Conservation (phyloP, 2,888 invertebrate genomes). For the Campopleginae sp. region DNA sequence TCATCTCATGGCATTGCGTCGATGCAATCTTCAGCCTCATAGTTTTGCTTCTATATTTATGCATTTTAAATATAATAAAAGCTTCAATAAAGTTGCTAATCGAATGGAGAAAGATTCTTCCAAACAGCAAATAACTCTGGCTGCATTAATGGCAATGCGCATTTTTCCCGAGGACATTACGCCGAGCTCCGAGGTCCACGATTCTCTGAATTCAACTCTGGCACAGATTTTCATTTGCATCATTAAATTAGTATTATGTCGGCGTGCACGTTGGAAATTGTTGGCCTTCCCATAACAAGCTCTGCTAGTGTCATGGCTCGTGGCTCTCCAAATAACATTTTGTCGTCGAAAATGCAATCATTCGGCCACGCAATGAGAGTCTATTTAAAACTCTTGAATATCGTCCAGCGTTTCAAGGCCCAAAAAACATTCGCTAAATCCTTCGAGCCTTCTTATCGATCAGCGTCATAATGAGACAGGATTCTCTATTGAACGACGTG, state of each 20-base stretch:
- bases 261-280: neutral
- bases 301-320: neutral
- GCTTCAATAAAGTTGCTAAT: no score
- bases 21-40: no score
- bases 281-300: neutral
- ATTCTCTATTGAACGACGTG: neutral
- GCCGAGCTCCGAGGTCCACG: neutral
- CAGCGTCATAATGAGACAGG: neutral
- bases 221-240: neutral
- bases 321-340: neutral
- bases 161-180: neutral
- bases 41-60: no score
- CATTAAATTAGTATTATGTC: neutral
- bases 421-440: neutral
- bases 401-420: neutral
- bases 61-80: no score
- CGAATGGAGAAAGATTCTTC: neutral
- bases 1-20: no score
- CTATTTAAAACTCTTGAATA: neutral
- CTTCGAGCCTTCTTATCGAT: neutral
- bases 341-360: neutral
- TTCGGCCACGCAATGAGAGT: neutral
- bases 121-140: neutral
- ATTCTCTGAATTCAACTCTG: neutral
- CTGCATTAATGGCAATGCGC: neutral